These are phyloP conservation scores for Thymelicus lineola DNA, from an alignment of 2,888 invertebrate genomes.

Conservation along the genomic window DNA sequence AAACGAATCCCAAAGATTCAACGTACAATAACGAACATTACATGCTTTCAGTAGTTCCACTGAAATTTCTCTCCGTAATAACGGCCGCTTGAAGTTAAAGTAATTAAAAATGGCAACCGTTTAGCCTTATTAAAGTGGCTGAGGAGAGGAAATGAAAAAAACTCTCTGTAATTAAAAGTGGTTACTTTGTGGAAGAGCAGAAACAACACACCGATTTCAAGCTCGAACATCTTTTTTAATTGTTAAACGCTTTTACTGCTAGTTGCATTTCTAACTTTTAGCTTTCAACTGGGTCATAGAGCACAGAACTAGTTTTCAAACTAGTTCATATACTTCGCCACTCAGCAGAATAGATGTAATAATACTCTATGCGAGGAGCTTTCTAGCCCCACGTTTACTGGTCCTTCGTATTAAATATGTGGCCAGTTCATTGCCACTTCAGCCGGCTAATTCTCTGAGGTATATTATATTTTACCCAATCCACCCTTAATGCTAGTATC, in stretches of 20 bases:
- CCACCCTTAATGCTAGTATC: too few species aligned
- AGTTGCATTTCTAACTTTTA: conserved; percentile 1
- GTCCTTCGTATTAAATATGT: too few species aligned
- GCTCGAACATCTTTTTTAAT: conserved; percentile 5
- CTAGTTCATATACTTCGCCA: too few species aligned
- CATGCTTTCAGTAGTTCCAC: conserved; percentile 25
- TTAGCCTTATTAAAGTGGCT: conserved; percentile 37
- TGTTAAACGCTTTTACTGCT: conserved; percentile 1
- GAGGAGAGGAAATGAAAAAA: conserved; percentile 29
- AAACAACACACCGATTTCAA: conserved; percentile 14
- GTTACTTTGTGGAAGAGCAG: conserved; percentile 30
- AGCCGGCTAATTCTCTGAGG: too few species aligned
- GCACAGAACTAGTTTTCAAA: not conserved
- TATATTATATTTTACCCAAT: too few species aligned
- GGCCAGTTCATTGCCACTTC: too few species aligned
- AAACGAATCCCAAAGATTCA: not conserved
- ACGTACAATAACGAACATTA: conserved; percentile 12
- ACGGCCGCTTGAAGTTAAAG: conserved; percentile 31
- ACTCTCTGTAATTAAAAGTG: conserved; percentile 31
- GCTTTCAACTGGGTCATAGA: not conserved
- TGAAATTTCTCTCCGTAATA: conserved; percentile 25
- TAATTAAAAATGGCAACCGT: conserved; percentile 37
- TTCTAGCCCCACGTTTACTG: too few species aligned
- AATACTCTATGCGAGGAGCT: too few species aligned
- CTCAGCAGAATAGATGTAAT: too few species aligned